phyloP scores from a whole-genome alignment of 2,888 invertebrate species.

The Pyralis farinalis region DNA sequence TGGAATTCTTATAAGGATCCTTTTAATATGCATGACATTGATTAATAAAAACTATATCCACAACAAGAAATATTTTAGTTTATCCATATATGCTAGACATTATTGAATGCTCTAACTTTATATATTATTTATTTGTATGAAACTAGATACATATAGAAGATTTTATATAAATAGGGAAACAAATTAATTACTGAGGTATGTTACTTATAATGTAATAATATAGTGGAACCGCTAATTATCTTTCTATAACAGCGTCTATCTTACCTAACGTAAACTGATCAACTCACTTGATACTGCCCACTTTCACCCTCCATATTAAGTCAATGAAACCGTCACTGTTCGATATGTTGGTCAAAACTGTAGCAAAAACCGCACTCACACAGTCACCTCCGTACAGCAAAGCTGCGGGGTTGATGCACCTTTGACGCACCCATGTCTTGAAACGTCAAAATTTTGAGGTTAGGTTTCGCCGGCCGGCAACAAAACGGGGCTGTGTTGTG shows the following conservation, averaged over 20 bases:
- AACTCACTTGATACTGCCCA: slow-evolving; percentile 58
- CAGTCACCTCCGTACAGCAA: slow-evolving; percentile 47
- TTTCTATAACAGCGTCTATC: slow-evolving; percentile 16
- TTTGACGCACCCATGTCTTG: slow-evolving; percentile 48
- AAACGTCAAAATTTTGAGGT: slow-evolving; percentile 33
- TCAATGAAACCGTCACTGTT: slow-evolving; percentile 40
- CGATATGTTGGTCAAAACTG: slow-evolving; percentile 34
- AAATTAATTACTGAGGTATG: no score
- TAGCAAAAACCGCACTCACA: slow-evolving; percentile 66
- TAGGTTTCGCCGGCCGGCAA: slow-evolving; percentile 46
- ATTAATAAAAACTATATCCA: no score
- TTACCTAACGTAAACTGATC: slow-evolving; percentile 32
- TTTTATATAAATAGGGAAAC: no score
- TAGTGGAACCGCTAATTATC: neutral
- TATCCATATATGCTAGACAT: no score
- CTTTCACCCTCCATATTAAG: slow-evolving; percentile 51
- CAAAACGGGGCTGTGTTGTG: neutral
- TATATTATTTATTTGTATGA: no score
- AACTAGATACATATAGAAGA: no score
- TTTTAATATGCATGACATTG: no score
- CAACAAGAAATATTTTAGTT: no score
- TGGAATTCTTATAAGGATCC: neutral
- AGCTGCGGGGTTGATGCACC: slow-evolving; percentile 45
- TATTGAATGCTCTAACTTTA: no score
- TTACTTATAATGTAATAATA: no score